Conservation (phyloP, 2,888 invertebrate species). For the Tinea pellionella region DNA sequence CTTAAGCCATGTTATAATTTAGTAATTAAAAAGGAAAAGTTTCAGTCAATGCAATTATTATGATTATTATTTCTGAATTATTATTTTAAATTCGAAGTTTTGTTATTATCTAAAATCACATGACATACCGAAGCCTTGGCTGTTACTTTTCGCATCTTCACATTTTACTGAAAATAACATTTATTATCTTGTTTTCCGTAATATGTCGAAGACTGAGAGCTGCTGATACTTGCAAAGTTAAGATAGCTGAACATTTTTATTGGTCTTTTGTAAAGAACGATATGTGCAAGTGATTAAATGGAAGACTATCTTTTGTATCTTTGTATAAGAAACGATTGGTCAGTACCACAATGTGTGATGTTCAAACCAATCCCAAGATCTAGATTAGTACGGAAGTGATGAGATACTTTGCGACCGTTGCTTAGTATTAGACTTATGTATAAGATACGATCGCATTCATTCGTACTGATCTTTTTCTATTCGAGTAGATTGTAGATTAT, state of each 20-base stretch:
- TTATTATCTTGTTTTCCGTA: slow-evolving; percentile 55
- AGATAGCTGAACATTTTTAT: slow-evolving; percentile 43
- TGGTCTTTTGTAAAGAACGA: slow-evolving; percentile 46
- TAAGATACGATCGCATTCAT: slow-evolving; percentile 49
- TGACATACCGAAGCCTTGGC: slow-evolving; percentile 35
- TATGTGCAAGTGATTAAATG: neutral
- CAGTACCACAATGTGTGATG: neutral
- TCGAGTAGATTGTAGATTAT: slow-evolving; percentile 38
- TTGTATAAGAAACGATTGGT: slow-evolving; percentile 66
- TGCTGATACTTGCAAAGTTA: slow-evolving; percentile 50
- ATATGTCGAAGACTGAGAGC: slow-evolving; percentile 33
- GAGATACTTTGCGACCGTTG: slow-evolving; percentile 45
- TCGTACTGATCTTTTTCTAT: slow-evolving; percentile 60
- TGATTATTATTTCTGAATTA: neutral
- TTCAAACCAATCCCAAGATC: slow-evolving; percentile 33
- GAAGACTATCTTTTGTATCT: slow-evolving; percentile 59
- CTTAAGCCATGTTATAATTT: slow-evolving; percentile 70
- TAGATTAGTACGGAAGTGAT: slow-evolving; percentile 58
- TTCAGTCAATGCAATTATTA: slow-evolving; percentile 14
- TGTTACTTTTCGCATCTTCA: slow-evolving; percentile 46
- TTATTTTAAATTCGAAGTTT: neutral
- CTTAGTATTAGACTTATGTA: slow-evolving; percentile 25
- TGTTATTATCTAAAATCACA: neutral
- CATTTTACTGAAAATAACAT: slow-evolving; percentile 59
- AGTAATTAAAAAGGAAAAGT: slow-evolving; percentile 27